phyloP scores from a whole-genome alignment of 2,113 vertebrate genomes.

The Dicerorhinus sumatrensis region DNA sequence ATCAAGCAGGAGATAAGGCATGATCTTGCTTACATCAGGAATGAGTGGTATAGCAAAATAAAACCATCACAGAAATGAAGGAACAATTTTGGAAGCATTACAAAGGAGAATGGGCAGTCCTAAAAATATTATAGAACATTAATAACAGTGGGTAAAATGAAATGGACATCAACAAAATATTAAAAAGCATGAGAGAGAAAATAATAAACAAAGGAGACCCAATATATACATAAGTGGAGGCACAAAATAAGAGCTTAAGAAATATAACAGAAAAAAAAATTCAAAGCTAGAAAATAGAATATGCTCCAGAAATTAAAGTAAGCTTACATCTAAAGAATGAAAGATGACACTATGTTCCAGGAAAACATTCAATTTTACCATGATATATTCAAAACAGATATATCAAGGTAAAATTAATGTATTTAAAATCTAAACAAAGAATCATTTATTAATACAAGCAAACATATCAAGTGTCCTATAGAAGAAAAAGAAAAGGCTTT shows the following conservation, averaged over 20 bases:
- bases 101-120: background rate
- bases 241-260: background rate
- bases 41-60: background rate
- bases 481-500: background rate
- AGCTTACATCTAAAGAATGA: background rate
- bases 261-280: background rate
- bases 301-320: background rate
- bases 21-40: background rate
- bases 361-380: background rate
- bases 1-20: background rate
- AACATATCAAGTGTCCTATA: background rate
- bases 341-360: background rate
- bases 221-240: background rate
- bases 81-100: background rate
- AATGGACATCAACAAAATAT: background rate
- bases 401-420: background rate
- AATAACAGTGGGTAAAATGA: background rate
- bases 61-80: background rate
- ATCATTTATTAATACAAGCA: background rate
- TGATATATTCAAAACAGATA: background rate
- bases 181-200: background rate
- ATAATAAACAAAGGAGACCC: background rate
- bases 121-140: background rate
- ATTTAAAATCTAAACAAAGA: constrained; percentile 30
- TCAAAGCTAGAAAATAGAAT: background rate